Conservation (phyloP, 92 coral and sea anemone species). For the Anthopleura xanthogrammica region DNA sequence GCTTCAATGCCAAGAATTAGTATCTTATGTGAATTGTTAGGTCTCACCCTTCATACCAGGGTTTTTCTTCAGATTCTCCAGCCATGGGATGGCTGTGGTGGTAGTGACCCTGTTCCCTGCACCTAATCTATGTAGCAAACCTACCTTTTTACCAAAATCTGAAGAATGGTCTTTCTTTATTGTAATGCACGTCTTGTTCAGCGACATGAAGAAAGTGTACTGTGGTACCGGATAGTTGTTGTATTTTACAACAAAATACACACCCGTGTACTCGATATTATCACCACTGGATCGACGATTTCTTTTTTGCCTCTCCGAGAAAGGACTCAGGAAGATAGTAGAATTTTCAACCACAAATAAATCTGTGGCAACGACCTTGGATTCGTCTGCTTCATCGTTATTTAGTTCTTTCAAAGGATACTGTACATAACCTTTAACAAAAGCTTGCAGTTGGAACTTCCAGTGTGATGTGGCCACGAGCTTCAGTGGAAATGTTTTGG, state of each 20-base stretch:
- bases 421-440: not conserved
- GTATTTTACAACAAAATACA: constrained; percentile 22
- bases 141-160: constrained; percentile 29
- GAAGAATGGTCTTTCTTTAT: not conserved
- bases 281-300: not conserved
- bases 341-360: constrained; percentile 35
- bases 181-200: constrained; percentile 14
- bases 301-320: constrained; percentile 6
- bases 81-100: too few relatives aligned
- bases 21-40: too few relatives aligned
- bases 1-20: too few relatives aligned
- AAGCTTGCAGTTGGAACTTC: constrained; percentile 44
- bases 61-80: too few relatives aligned
- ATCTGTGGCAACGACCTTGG: constrained; percentile 26
- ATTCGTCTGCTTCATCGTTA: constrained; percentile 16
- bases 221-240: not conserved
- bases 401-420: constrained; percentile 29
- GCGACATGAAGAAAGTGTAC: constrained; percentile 10
- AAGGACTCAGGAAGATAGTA: not conserved
- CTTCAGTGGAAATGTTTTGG: constrained; percentile 12
- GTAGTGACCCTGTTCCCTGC: too few relatives aligned
- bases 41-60: too few relatives aligned
- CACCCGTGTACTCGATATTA: constrained; percentile 18
- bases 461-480: constrained; percentile 34
- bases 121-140: not conserved